Percentiles rank a stretch among this genome's conserved stretches.
These are phyloP conservation scores for Prionailurus viverrinus DNA, from an alignment of 2,113 vertebrate genomes.

Conservation along the genomic window DNA sequence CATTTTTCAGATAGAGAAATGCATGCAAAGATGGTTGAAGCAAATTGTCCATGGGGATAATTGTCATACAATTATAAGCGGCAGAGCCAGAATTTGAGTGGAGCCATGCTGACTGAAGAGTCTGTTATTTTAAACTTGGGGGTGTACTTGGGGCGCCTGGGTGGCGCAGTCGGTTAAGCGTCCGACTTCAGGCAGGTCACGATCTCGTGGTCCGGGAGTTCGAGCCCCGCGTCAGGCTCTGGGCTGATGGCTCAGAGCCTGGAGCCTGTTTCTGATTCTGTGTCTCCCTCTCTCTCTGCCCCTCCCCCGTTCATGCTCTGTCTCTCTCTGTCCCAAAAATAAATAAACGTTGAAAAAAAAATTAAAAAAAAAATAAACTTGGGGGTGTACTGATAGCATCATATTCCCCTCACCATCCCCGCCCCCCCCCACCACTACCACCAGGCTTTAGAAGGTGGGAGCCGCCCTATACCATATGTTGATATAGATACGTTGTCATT, in stretches of 20 bases:
- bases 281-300: no score
- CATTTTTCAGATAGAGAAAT: constrained; percentile 27
- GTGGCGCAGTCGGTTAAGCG: no score
- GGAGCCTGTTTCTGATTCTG: no score
- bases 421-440: rapidly evolving
- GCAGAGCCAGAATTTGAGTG: not conserved
- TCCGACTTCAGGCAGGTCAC: no score
- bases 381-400: not conserved
- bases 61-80: not conserved
- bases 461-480: not conserved
- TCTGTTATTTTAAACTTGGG: not conserved
- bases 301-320: no score
- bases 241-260: no score
- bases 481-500: not conserved
- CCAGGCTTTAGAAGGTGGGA: not conserved
- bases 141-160: no score
- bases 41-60: not conserved
- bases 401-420: not conserved
- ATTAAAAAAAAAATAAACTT: not conserved
- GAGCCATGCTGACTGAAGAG: not conserved
- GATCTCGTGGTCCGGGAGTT: no score
- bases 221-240: no score
- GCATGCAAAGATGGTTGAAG: not conserved
- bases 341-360: no score
- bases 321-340: no score